Evolutionary conservation across 1,140 invertebrate species (phyloP).

Genomic region (Daktulosphaira vitifoliae): DNA sequence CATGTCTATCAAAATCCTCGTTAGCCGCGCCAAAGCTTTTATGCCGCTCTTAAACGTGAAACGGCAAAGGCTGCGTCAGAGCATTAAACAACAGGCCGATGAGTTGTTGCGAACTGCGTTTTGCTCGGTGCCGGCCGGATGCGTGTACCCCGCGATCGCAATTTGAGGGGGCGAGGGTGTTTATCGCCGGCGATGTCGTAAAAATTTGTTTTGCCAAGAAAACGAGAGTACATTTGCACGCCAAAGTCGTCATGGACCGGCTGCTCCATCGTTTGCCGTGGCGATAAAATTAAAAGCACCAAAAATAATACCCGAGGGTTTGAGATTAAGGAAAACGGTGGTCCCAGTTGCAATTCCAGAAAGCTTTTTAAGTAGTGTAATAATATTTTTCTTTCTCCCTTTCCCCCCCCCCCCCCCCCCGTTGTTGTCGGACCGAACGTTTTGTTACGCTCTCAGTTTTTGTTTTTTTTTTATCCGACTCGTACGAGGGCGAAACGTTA

Average conservation of each 20-base stretch:
- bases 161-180: too few species aligned
- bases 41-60: not conserved
- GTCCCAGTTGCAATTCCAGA: not conserved
- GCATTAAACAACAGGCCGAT: not conserved
- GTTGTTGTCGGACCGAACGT: too few species aligned
- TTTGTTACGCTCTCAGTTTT: not conserved
- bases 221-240: too few species aligned
- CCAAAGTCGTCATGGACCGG: not conserved
- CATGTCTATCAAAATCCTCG: slow-evolving; percentile 3
- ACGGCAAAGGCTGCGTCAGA: not conserved
- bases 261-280: not conserved
- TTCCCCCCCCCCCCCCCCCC: too few species aligned
- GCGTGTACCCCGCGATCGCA: not conserved
- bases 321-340: not conserved
- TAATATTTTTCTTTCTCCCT: too few species aligned
- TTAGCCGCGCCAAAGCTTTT: not conserved
- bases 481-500: not conserved
- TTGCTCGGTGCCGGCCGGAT: not conserved
- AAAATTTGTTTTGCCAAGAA: too few species aligned
- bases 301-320: not conserved
- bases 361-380: not conserved
- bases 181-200: too few species aligned
- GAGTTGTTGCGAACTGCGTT: slow-evolving; percentile 5
- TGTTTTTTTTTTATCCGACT: not conserved
- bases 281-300: slow-evolving; percentile 22